Evolutionary conservation across 2,797 vertebrate genomes (phyloP), one percentile per base, ranked within the genome.

Genomic region (Silurus aristotelis): DNA sequence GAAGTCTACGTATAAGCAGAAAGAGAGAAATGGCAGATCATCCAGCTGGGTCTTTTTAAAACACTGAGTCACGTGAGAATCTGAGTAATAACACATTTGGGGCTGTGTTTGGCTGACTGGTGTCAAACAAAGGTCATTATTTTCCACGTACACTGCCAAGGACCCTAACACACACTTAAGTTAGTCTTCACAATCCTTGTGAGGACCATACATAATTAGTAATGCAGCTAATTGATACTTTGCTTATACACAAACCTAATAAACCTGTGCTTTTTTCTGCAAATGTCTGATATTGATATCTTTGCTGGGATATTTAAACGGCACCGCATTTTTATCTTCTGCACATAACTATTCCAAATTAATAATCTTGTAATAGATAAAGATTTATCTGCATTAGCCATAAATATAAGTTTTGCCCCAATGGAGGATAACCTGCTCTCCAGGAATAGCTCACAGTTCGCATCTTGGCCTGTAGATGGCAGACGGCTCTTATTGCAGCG

Each of bases 321-420:
- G 2, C 38, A 38, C 38, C 38, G 38, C 38, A 38, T 92, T 91
- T 92, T 92, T 87, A 89, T 93, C 84, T 89, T 90, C 90, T 89
- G 89, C 86, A 90, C 89, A 60, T 22, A 38, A 38, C 58, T 0
- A 19, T 58, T 77, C 60, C 9, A 19, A 87, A 83, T 87, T 91
- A 92, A 89, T 87, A 91, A 92, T 92, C 90, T 91, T 89, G 89
- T 84, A 87, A 89, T 76, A 31, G 58, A 84, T 86, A 85, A 84
- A 72, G 87, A 48, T 63, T 83, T 91, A 90, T 91, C 89, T 92
- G 91, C 91, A 91, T 93, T 93, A 93, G 84, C 43, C 84, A 90
- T 83, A 85, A 82, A 67, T 79, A 76, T 52, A 83, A 38, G 14
- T 25, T 77, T 31, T 90, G 82, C 25, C 71, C 6, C 85, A 43